phyloP scores from a whole-genome alignment of 2,888 invertebrate genomes.

The Rhagophthalmus giganteus region DNA sequence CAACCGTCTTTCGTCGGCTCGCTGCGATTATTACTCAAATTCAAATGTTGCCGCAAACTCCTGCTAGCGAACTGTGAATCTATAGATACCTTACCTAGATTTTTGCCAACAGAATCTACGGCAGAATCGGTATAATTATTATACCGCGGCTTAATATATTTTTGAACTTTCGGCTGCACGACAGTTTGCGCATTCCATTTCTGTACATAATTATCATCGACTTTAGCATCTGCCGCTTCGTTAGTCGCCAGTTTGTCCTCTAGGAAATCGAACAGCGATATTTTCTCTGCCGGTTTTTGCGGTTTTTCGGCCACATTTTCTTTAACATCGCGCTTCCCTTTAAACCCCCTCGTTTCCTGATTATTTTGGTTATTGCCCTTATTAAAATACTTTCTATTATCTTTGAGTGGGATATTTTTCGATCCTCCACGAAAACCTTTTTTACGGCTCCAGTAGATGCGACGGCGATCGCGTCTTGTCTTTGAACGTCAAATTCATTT shows the following conservation, averaged over 20 bases:
- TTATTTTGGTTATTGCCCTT: constrained; percentile 12
- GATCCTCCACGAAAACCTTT: constrained; percentile 59
- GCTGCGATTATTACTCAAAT: constrained; percentile 37
- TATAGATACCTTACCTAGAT: constrained; percentile 45
- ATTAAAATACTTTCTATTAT: constrained; percentile 10
- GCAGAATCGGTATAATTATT: neutral
- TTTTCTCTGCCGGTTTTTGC: constrained; percentile 76
- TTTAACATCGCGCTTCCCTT: constrained; percentile 29
- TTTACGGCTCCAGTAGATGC: constrained; percentile 69
- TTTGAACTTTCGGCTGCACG: neutral
- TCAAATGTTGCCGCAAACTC: constrained; percentile 50
- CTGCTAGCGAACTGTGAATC: constrained; percentile 51
- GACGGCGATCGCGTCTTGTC: constrained; percentile 88
- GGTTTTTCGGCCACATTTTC: constrained; percentile 57
- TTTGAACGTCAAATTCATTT: constrained; percentile 87
- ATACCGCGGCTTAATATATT: neutral
- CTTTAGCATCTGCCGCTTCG: constrained; percentile 6
- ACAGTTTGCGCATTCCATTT: neutral
- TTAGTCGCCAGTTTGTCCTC: constrained; percentile 71
- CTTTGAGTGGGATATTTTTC: constrained; percentile 15
- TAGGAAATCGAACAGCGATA: constrained; percentile 80
- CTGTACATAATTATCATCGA: neutral
- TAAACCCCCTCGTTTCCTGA: constrained; percentile 22
- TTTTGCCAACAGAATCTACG: constrained; percentile 12
- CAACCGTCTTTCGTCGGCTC: constrained; percentile 35